Conservation (phyloP, 1,140 invertebrate species). For the Geopemphigus sp. region DNA sequence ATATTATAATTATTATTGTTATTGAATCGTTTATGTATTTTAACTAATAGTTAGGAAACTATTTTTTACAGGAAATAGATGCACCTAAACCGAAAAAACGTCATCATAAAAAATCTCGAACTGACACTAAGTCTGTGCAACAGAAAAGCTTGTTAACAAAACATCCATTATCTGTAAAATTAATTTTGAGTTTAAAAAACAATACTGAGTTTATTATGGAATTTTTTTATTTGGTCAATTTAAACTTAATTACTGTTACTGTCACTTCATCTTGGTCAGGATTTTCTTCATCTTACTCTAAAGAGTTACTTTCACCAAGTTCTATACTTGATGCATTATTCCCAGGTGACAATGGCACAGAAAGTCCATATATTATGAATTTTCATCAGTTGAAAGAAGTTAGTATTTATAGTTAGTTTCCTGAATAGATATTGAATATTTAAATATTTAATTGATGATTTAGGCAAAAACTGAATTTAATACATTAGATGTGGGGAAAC, state of each 20-base stretch:
- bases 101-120: slow-evolving; percentile 44
- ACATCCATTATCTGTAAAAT: slow-evolving; percentile 39
- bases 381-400: slow-evolving; percentile 45
- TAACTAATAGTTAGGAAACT: background rate
- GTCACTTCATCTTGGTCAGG: slow-evolving; percentile 41
- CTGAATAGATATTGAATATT: background rate
- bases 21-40: background rate
- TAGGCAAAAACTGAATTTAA: slow-evolving; percentile 34
- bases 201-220: slow-evolving; percentile 32
- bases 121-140: slow-evolving; percentile 37
- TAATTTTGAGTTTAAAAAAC: slow-evolving; percentile 36
- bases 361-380: slow-evolving; percentile 34
- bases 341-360: slow-evolving; percentile 19
- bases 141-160: slow-evolving; percentile 28
- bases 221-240: slow-evolving; percentile 48
- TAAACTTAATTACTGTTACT: slow-evolving; percentile 38
- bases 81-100: slow-evolving; percentile 43
- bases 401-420: background rate
- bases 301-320: slow-evolving; percentile 39
- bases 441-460: background rate
- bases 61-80: slow-evolving; percentile 32
- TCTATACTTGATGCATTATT: slow-evolving; percentile 42
- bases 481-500: slow-evolving; percentile 34
- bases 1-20: background rate
- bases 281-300: slow-evolving; percentile 41